Conservation (phyloP, 2,113 vertebrate genomes). For the Leucoraja erinaceus region DNA sequence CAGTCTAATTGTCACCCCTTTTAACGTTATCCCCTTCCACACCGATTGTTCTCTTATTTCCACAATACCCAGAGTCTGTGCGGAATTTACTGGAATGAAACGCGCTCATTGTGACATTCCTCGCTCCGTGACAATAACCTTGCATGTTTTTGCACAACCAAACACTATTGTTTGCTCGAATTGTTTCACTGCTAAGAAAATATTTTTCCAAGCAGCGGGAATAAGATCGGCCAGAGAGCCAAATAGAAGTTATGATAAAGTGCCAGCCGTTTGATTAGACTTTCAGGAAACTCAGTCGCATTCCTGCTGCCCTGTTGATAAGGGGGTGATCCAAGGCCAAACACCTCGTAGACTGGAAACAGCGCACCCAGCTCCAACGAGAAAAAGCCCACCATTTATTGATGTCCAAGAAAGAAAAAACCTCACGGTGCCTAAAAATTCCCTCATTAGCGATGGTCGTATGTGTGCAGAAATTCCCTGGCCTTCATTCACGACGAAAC, state of each 20-base stretch:
- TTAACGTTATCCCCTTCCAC: neutral
- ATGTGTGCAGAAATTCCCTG: neutral
- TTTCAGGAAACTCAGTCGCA: slow-evolving; percentile 29
- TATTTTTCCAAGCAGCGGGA: slow-evolving; percentile 37
- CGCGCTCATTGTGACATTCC: slow-evolving; percentile 36
- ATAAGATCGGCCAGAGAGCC: slow-evolving; percentile 31
- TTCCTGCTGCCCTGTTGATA: slow-evolving; percentile 35
- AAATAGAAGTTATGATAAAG: slow-evolving; percentile 34
- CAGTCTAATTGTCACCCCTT: slow-evolving; percentile 14
- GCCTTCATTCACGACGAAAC: neutral
- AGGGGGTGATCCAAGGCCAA: slow-evolving; percentile 26
- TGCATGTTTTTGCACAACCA: slow-evolving; percentile 36
- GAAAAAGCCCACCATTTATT: neutral
- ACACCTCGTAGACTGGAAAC: slow-evolving; percentile 8
- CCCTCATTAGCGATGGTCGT: neutral
- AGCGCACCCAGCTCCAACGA: neutral
- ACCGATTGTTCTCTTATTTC: slow-evolving; percentile 11
- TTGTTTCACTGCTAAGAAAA: slow-evolving; percentile 30
- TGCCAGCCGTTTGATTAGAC: slow-evolving; percentile 34
- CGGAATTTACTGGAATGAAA: slow-evolving; percentile 33
- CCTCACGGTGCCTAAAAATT: neutral
- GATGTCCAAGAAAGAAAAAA: slow-evolving; percentile 36
- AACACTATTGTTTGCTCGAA: slow-evolving; percentile 35
- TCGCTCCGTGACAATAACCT: slow-evolving; percentile 28
- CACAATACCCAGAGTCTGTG: neutral